These are phyloP conservation scores for Prorops nasuta DNA, from an alignment of 1,140 invertebrate species.

Conservation along the genomic window DNA sequence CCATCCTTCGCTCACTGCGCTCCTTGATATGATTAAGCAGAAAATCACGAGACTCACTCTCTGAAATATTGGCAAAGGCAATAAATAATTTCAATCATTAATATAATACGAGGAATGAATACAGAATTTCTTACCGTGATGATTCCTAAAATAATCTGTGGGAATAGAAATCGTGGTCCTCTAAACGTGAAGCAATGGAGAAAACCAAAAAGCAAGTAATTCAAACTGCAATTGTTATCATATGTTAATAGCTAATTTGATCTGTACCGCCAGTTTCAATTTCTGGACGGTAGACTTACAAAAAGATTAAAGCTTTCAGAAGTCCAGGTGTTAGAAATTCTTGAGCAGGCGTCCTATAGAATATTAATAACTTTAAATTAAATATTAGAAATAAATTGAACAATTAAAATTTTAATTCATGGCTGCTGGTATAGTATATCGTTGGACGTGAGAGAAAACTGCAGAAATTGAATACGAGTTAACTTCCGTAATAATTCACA, in stretches of 20 bases:
- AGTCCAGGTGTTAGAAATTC: not conserved
- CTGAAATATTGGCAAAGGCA: conserved; percentile 4
- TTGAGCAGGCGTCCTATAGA: not conserved
- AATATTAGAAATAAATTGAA: no score
- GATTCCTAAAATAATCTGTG: conserved; percentile 3
- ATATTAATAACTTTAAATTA: not conserved
- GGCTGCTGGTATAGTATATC: no score
- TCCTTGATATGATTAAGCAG: conserved; percentile 6
- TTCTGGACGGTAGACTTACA: conserved; percentile 1
- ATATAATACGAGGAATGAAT: no score
- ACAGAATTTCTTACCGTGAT: conserved; percentile 8
- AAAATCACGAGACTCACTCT: conserved; percentile 12
- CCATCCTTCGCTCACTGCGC: conserved; percentile 10
- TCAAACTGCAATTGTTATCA: conserved; percentile 5
- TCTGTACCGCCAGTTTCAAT: not conserved
- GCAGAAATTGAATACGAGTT: no score
- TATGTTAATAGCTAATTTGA: not conserved
- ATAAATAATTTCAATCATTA: no score
- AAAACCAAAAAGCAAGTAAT: not conserved
- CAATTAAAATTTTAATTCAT: no score
- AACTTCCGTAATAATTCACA: no score
- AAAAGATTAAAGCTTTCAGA: not conserved
- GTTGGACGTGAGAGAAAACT: no score
- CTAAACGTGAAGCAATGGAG: conserved; percentile 4
- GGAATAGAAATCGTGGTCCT: not conserved